Evolutionary conservation across 2,113 vertebrate genomes (phyloP), one percentile per base, ranked within the genome.

Genomic region (Brachyistius frenatus): DNA sequence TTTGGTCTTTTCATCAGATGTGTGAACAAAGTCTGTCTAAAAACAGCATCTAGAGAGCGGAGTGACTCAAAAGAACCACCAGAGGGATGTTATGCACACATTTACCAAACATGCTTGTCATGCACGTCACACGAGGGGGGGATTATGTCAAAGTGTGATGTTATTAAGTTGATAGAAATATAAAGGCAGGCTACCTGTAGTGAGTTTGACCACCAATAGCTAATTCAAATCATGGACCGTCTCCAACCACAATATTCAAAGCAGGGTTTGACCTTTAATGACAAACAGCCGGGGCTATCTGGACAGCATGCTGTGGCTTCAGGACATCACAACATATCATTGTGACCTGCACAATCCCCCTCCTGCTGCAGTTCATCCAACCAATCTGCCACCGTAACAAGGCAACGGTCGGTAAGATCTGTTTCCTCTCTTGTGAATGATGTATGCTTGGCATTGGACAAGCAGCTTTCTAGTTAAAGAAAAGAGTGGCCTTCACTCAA

Each of bases 191-290:
- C 7, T 41, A 41, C 39, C 6, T 41, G 39, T 9, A 1, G 39
- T 41, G 7, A 23, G 23, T 23, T 23, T 23, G 23, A 23, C 23
- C 23, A 23, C 23, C 23, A 23, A 23, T 23, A 23, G 23, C 23
- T 23, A 23, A 23, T 23, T 23, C 23, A 23, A 23, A 23, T 23
- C 23, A 1, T 23, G 1, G 23, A 23, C 23, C 23, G 23, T 23
- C 23, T 23, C 23, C 23, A 23, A 23, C 23, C 23, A 23, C 23
- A 23, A 23, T 23, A 44, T 44, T 44, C 13, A 44, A 81, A 78
- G 57, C 57, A 35, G 7, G 9, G 54, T 73, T 55, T 75, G 81
- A 86, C 65, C 75, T 86, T 77, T 55, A n/a, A 30, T 63, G 23
- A 33, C 55, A 62, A 73, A 73, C 11, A 72, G 10, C 54, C 39